Percentiles rank a stretch among this genome's conserved stretches.
Conservation (phyloP, 1,140 invertebrate species). For the Helicoverpa zea region DNA sequence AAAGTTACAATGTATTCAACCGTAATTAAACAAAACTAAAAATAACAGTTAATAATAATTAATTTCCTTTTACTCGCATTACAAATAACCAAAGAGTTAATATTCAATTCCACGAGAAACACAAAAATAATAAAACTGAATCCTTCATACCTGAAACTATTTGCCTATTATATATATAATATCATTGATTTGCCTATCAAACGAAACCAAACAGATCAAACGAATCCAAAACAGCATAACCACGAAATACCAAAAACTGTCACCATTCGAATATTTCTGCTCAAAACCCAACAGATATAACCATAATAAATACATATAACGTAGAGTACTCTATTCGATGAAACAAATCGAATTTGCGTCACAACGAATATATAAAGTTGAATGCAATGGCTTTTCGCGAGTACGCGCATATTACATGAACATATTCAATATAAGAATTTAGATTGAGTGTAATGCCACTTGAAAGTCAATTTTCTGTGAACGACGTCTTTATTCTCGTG, state of each 20-base stretch:
- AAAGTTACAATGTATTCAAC: too few relatives aligned
- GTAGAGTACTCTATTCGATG: constrained; percentile 28
- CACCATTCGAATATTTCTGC: constrained; percentile 4
- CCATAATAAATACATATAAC: constrained; percentile 23
- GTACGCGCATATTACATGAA: constrained; percentile 4
- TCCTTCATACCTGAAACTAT: neutral
- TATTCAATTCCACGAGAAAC: neutral
- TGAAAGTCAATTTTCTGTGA: constrained; percentile 15
- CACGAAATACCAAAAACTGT: constrained; percentile 29
- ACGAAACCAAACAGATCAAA: constrained; percentile 2
- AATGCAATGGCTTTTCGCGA: constrained; percentile 30
- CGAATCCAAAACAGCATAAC: neutral
- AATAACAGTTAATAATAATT: too few relatives aligned
- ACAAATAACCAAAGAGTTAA: neutral
- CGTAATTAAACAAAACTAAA: too few relatives aligned
- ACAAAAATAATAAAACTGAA: neutral
- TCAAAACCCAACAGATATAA: constrained; percentile 4
- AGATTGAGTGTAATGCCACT: constrained; percentile 24
- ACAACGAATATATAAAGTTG: constrained; percentile 31
- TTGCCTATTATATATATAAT: too few relatives aligned
- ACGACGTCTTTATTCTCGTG: neutral
- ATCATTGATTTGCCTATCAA: constrained; percentile 10
- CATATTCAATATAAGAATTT: constrained; percentile 35
- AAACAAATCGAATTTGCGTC: constrained; percentile 43
- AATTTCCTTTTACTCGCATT: neutral